Evolutionary conservation across 1,140 invertebrate genomes (phyloP).

Genomic region (Ridgeia piscesae): DNA sequence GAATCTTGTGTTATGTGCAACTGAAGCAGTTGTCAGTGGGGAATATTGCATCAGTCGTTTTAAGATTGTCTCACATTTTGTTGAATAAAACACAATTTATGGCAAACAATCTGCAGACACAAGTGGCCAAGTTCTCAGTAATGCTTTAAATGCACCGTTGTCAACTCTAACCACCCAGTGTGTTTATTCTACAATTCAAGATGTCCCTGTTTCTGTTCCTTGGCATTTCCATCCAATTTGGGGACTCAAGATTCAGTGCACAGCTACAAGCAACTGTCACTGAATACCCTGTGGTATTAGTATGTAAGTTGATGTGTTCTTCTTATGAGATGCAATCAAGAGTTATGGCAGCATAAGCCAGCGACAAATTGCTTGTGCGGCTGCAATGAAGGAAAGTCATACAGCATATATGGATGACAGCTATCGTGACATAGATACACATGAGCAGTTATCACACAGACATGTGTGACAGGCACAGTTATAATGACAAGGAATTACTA

Average conservation of each 20-base stretch:
- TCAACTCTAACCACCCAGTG: too few species aligned
- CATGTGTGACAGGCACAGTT: too few species aligned
- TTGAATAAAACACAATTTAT: too few species aligned
- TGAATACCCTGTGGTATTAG: not conserved
- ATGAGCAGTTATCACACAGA: too few species aligned
- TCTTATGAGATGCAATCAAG: slow-evolving; percentile 3
- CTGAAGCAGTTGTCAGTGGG: not conserved
- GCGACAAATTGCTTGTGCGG: not conserved
- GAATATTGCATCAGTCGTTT: not conserved
- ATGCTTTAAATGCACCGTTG: too few species aligned
- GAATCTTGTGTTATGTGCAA: not conserved
- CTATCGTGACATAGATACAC: too few species aligned
- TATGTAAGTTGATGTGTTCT: not conserved
- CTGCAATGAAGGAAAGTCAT: not conserved
- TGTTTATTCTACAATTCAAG: too few species aligned
- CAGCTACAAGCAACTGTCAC: not conserved
- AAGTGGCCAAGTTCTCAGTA: too few species aligned
- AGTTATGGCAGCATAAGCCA: not conserved
- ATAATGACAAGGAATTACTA: too few species aligned
- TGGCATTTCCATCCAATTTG: too few species aligned
- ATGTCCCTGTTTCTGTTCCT: too few species aligned
- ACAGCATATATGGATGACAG: not conserved
- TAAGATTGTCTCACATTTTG: not conserved
- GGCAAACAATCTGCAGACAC: too few species aligned
- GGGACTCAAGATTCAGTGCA: not conserved